A percentile compares a stretch with the other conserved stretches of the same genome.
phyloP scores from a whole-genome alignment of 2,113 vertebrate genomes.

The Sturnus vulgaris region DNA sequence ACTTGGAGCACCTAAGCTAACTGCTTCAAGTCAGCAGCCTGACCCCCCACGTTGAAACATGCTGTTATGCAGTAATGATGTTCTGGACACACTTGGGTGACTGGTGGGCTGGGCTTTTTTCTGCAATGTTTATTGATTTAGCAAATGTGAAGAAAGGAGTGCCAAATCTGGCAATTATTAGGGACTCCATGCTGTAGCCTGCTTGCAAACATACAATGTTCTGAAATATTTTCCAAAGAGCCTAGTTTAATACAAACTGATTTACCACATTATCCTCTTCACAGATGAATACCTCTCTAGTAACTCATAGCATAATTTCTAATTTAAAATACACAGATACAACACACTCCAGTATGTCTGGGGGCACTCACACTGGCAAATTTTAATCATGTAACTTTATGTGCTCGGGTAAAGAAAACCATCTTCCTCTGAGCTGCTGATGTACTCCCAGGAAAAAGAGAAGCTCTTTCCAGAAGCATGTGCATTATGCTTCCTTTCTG shows the following conservation, averaged over 20 bases:
- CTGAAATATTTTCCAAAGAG: neutral
- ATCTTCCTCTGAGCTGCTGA: neutral
- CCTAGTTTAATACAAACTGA: neutral
- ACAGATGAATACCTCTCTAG: neutral
- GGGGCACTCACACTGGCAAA: neutral
- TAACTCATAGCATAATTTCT: neutral
- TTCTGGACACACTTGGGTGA: neutral
- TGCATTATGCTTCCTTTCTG: neutral
- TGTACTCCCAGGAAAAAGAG: neutral
- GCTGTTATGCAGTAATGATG: neutral
- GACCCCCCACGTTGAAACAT: constrained; percentile 9
- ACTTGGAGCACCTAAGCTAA: neutral
- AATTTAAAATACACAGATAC: neutral
- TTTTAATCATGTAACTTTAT: neutral
- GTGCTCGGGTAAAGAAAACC: neutral
- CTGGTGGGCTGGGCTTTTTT: neutral
- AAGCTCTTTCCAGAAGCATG: neutral
- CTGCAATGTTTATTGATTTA: constrained; percentile 41
- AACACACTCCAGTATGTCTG: neutral
- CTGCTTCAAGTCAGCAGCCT: neutral
- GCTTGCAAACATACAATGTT: neutral
- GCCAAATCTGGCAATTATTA: constrained; percentile 50
- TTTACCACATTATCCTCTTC: neutral
- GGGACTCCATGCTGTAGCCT: neutral
- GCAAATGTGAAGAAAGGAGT: neutral